Evolutionary conservation across 1,140 invertebrate genomes (phyloP), one percentile per base, ranked within the genome.

Genomic region (Zaprionus ornatus): DNA sequence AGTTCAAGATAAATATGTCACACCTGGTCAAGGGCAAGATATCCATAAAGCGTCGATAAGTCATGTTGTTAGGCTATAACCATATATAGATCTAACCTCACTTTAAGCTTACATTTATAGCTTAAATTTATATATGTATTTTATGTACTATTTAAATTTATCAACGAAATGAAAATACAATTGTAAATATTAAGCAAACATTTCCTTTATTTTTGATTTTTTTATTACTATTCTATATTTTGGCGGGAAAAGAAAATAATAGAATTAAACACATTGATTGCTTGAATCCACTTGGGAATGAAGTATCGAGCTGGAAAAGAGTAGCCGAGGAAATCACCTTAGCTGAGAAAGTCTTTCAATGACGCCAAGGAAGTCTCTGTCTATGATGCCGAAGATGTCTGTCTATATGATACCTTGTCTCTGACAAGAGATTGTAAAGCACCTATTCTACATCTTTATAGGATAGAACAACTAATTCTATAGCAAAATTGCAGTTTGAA

Each of bases 21-120:
- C 96, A 98, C 84, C 92, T 99, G 74, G 96, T 96, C 64, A 95
- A 97, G 86, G 98, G 98, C 13, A 98, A 98, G 94, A 96, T 97
- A 91, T 96, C 96, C 7, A 96, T 99, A 80, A 97, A 98, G 91
- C 94, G 97, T 77, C 94, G 97, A 82, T 88, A 88, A 75, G 64
- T 27, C n/a, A 35, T 56, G 37, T 61, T 48, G 42, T 65, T 55
- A 55, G 15, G 52, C 52, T 29, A 55, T 55, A 45, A 45, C 40
- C 17, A 45, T 45, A n/a, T 32, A 32, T 32, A 32, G 29, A 55
- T 50, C 19, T 50, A 50, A 50, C 45, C 45, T 50, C 45, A 50
- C 21, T 40, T 60, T 68, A 63, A 71, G 45, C 68, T 27, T 19
- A 40, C 9, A 29, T 29, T 29, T 9, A 29, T 29, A 79, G 60